Conservation (phyloP, 2,888 invertebrate species). For the Colostygia pectinataria region DNA sequence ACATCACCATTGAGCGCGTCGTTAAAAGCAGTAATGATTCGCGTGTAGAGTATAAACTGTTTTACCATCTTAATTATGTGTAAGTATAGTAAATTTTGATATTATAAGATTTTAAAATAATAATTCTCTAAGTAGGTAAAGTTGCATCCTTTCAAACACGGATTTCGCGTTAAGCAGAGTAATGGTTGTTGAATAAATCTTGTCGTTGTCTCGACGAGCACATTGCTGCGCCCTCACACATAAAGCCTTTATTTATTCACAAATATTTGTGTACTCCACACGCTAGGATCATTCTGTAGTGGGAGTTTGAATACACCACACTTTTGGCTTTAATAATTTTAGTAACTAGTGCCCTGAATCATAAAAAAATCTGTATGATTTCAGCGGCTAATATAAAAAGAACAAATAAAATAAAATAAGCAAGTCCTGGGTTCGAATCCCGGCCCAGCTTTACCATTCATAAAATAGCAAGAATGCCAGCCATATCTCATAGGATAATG, state of each 20-base stretch:
- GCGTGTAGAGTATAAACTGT: too few species aligned
- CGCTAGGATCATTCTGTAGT: constrained; percentile 44
- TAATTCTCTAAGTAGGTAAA: not conserved
- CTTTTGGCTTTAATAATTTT: constrained; percentile 26
- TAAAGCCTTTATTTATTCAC: constrained; percentile 62
- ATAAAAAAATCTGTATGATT: too few species aligned
- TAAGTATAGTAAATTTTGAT: too few species aligned
- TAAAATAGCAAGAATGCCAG: constrained; percentile 10
- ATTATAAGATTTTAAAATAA: too few species aligned
- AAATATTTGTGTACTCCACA: constrained; percentile 59
- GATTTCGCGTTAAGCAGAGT: constrained; percentile 47
- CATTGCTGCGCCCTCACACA: constrained; percentile 36
- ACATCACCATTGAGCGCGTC: too few species aligned
- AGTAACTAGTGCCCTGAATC: too few species aligned
- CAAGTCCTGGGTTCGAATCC: too few species aligned
- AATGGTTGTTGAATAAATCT: constrained; percentile 56
- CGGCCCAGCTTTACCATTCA: too few species aligned
- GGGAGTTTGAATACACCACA: constrained; percentile 34
- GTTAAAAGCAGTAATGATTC: too few species aligned
- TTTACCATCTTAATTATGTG: too few species aligned
- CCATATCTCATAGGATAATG: constrained; percentile 8
- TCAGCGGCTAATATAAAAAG: too few species aligned
- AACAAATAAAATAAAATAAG: too few species aligned
- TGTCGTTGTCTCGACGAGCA: constrained; percentile 29
- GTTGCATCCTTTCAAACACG: constrained; percentile 17